Conservation (phyloP, 1,140 invertebrate species). For the Micrasema minimum region DNA sequence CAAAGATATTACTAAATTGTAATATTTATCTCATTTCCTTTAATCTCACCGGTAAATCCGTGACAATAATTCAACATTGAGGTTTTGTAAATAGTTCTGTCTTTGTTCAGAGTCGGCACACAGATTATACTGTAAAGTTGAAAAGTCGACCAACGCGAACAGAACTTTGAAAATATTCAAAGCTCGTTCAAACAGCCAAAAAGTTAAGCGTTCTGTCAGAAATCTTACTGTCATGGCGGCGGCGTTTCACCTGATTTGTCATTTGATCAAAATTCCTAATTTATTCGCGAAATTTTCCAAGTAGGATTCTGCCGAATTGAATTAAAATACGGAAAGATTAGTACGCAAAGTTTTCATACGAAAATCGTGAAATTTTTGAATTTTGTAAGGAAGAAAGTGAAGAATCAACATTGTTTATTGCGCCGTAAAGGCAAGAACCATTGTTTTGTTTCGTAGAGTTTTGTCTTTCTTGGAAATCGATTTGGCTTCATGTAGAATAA, state of each 20-base stretch:
- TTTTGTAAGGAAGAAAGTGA: background rate
- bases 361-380: background rate
- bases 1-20: too few species aligned
- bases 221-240: constrained; percentile 1
- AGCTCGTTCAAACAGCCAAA: constrained; percentile 21
- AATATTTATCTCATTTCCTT: background rate
- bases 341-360: background rate
- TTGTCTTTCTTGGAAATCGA: constrained; percentile 54
- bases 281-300: too few species aligned
- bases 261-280: constrained; percentile 8
- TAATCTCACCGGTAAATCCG: background rate
- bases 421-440: constrained; percentile 3
- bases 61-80: constrained; percentile 26
- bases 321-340: background rate
- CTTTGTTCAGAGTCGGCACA: constrained; percentile 20
- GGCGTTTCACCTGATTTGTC: constrained; percentile 17
- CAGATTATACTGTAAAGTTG: constrained; percentile 27
- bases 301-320: too few species aligned
- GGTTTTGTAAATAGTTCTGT: constrained; percentile 33
- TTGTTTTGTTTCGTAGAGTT: constrained; percentile 49
- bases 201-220: constrained; percentile 26
- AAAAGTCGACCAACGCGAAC: constrained; percentile 33
- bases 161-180: constrained; percentile 34
- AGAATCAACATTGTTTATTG: background rate
- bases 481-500: constrained; percentile 50